Conservation (phyloP, 2,888 invertebrate species). For the Scaptomyza tumidula region DNA sequence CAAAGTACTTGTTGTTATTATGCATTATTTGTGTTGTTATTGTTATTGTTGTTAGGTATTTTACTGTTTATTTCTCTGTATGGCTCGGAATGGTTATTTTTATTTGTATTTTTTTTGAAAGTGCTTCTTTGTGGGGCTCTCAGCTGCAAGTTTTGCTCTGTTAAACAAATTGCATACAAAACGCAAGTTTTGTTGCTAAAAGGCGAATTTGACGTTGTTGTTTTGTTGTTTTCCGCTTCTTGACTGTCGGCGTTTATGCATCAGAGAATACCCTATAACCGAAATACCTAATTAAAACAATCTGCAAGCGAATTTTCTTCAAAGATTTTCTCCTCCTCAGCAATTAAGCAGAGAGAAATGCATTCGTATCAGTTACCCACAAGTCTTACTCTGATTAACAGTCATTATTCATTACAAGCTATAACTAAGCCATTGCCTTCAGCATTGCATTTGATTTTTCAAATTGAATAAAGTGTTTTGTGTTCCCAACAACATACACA, state of each 20-base stretch:
- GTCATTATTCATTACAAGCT: slow-evolving; percentile 33
- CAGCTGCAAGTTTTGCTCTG: slow-evolving; percentile 68
- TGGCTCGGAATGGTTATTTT: slow-evolving; percentile 1
- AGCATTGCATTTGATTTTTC: neutral
- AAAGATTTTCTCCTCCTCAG: slow-evolving; percentile 47
- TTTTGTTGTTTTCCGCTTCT: slow-evolving; percentile 72
- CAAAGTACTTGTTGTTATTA: slow-evolving; percentile 63
- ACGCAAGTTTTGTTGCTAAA: slow-evolving; percentile 79
- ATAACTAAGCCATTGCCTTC: slow-evolving; percentile 3
- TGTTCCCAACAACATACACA: slow-evolving; percentile 1
- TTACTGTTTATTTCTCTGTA: slow-evolving; percentile 15
- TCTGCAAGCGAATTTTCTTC: slow-evolving; percentile 11
- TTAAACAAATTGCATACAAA: slow-evolving; percentile 80
- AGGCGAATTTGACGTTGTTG: slow-evolving; percentile 65
- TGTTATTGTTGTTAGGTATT: slow-evolving; percentile 43
- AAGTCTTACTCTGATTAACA: slow-evolving; percentile 64
- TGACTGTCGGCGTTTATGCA: slow-evolving; percentile 58
- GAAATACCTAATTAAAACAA: neutral
- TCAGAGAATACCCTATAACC: slow-evolving; percentile 44
- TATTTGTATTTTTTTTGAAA: slow-evolving; percentile 56
- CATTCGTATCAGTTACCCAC: slow-evolving; percentile 27
- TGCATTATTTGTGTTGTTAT: slow-evolving; percentile 31
- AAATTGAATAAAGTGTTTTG: neutral
- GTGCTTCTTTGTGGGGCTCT: slow-evolving; percentile 42
- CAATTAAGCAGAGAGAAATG: slow-evolving; percentile 40